phyloP scores from a whole-genome alignment of 1,140 invertebrate genomes.

The Drosophila saltans region DNA sequence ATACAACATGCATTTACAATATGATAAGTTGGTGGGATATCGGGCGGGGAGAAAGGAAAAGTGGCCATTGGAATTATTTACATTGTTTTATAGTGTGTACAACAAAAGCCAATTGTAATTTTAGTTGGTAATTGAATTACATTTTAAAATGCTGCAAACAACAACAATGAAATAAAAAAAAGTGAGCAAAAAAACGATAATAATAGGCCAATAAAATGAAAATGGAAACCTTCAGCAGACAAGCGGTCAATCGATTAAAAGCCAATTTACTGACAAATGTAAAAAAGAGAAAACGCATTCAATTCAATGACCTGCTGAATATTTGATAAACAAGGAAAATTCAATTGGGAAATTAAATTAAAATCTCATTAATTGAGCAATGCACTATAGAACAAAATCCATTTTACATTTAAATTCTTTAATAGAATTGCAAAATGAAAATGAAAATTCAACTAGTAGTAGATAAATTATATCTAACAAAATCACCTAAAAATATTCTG shows the following conservation, averaged over 20 bases:
- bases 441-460: neutral
- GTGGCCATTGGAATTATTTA: neutral
- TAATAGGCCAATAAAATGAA: conserved; percentile 6
- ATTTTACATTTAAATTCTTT: no score
- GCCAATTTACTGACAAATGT: conserved; percentile 2
- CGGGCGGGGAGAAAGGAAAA: neutral
- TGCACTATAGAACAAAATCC: no score
- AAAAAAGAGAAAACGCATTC: neutral
- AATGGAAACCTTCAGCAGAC: conserved; percentile 3
- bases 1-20: neutral
- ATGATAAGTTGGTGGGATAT: neutral
- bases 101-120: conserved; percentile 12
- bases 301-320: neutral
- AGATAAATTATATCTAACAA: no score
- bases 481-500: no score
- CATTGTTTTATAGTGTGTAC: neutral
- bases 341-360: neutral
- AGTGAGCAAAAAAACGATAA: neutral
- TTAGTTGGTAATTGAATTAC: conserved; percentile 10
- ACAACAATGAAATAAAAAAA: neutral
- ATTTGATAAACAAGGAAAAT: neutral
- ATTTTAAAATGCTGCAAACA: conserved; percentile 7
- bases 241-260: conserved; percentile 11
- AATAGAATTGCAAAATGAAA: no score
- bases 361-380: neutral